Conservation (phyloP, 1,140 invertebrate genomes). For the Orchestia grillus region DNA sequence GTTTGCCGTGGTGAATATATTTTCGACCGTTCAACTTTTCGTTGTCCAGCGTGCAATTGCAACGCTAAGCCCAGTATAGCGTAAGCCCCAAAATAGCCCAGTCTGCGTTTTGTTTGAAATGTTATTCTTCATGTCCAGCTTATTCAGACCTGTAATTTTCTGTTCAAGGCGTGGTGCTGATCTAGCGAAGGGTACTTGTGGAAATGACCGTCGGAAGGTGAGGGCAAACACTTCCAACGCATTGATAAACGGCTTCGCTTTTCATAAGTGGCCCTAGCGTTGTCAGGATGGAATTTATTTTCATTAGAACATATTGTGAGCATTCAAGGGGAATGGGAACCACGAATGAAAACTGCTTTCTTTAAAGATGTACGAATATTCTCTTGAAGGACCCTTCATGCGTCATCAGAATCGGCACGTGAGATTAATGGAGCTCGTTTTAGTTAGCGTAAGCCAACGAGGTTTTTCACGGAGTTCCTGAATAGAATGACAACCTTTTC, state of each 20-base stretch:
- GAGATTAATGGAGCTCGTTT: not conserved
- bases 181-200: not conserved
- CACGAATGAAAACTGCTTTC: not conserved
- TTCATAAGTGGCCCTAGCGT: not conserved
- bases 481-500: not conserved
- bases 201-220: not conserved
- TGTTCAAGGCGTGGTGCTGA: conserved; percentile 29
- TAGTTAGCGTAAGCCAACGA: not conserved
- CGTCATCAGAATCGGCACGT: not conserved
- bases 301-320: not conserved
- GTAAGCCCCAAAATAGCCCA: not conserved
- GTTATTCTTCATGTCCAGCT: not conserved
- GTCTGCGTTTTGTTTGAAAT: not conserved
- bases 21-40: not conserved
- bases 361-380: not conserved
- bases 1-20: not conserved
- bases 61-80: too few species aligned
- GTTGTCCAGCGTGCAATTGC: too few species aligned
- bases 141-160: not conserved
- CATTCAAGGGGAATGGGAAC: not conserved
- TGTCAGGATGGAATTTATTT: not conserved
- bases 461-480: not conserved
- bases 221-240: not conserved
- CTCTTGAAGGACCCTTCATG: not conserved
- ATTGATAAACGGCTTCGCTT: not conserved